A percentile compares a stretch with the other conserved stretches of the same genome.
Evolutionary conservation across 2,797 vertebrate genomes (phyloP).

Genomic region (Natrix natrix): DNA sequence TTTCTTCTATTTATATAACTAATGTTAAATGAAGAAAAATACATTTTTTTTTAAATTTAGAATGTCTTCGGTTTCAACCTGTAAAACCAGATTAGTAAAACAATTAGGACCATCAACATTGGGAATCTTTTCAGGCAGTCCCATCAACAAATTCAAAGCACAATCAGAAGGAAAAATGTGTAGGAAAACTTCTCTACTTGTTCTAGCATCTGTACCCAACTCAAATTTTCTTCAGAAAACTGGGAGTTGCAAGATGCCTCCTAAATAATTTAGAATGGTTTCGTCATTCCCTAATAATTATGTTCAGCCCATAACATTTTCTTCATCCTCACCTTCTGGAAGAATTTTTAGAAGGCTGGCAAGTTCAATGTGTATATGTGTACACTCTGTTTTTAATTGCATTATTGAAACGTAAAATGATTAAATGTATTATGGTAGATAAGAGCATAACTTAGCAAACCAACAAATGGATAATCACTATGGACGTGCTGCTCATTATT

Average conservation of each 20-base stretch:
- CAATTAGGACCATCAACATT: not conserved
- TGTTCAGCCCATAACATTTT: not conserved
- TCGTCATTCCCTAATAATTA: not conserved
- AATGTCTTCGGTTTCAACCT: not conserved
- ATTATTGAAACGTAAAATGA: not conserved
- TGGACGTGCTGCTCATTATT: rapidly evolving
- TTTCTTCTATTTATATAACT: not conserved
- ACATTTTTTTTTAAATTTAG: not conserved
- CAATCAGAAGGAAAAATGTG: not conserved
- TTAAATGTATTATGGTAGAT: not conserved
- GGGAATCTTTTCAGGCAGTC: not conserved
- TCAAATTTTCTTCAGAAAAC: not conserved
- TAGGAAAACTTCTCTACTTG: not conserved
- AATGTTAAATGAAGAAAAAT: rapidly evolving
- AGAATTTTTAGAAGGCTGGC: not conserved
- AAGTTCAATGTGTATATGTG: not conserved
- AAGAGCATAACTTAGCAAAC: not conserved
- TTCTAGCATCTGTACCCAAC: not conserved
- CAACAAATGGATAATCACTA: not conserved
- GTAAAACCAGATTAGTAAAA: not conserved
- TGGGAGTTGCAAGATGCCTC: not conserved
- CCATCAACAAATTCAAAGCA: not conserved
- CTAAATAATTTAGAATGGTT: not conserved
- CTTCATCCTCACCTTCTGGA: not conserved
- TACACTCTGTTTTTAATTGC: not conserved